phyloP scores from a whole-genome alignment of 1,140 invertebrate genomes.

The Bombus balteatus region DNA sequence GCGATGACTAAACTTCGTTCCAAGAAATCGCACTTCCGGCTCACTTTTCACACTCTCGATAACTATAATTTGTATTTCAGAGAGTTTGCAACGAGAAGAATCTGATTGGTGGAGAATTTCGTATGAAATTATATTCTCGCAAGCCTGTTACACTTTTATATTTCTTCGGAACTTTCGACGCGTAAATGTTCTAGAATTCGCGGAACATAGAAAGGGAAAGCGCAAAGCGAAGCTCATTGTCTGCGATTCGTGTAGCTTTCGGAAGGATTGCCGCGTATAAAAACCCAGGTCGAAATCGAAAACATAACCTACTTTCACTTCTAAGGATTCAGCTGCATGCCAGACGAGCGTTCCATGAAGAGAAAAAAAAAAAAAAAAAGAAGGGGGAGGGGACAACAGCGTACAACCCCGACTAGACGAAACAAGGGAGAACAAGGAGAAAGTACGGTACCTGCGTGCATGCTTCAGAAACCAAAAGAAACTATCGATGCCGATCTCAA shows the following conservation, averaged over 20 bases:
- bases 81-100: background rate
- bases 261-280: slow-evolving; percentile 23
- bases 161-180: background rate
- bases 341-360: background rate
- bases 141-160: background rate
- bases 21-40: background rate
- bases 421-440: slow-evolving; percentile 56
- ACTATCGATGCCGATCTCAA: background rate
- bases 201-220: slow-evolving; percentile 1
- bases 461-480: background rate
- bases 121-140: fast-evolving
- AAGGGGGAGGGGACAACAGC: background rate
- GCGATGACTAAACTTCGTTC: background rate
- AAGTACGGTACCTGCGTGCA: slow-evolving; percentile 54
- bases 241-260: background rate
- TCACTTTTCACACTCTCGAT: background rate
- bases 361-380: slow-evolving; percentile 41
- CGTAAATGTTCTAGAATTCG: background rate
- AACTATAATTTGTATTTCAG: no score
- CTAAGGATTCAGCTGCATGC: slow-evolving; percentile 17
- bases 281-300: slow-evolving; percentile 59
- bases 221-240: background rate
- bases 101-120: background rate
- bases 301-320: slow-evolving; percentile 72
- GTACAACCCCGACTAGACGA: slow-evolving; percentile 34